Evolutionary conservation across 2,113 vertebrate genomes (phyloP), one percentile per base, ranked within the genome.

Genomic region (Clupea harengus): DNA sequence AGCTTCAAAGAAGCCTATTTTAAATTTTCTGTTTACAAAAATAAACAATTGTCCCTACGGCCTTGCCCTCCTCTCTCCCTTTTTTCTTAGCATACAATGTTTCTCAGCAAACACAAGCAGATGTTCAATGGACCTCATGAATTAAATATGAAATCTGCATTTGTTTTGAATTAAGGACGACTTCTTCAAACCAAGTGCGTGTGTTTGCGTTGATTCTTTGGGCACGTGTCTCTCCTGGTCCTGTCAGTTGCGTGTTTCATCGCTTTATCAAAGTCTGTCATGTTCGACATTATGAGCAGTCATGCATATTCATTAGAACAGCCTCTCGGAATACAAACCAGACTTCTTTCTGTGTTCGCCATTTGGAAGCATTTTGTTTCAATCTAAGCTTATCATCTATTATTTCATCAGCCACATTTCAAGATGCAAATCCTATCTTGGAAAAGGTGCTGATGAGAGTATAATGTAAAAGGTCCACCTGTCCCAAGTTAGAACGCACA

Each of bases 321-420:
- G 72, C n/a, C 57, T 25, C 45, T n/a, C 81, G 13, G 78, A 81
- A 85, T 54, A 81, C 45, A 45, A 84, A 44, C 83, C 85, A 83
- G 46, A 84, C 84, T 83, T 49, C n/a, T 81, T 84, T 22, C 28
- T 15, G 81, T 78, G 72, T 78, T 78, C 13, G 13, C 72, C 72
- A 78, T 78, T 78, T 78, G 72, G 72, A 78, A 78, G 72, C 28
- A 78, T 32, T 78, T 78, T 78, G 72, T 78, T 39, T 78, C 72
- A 78, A 44, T 28, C 72, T 78, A 32, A 78, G 72, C 32, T 44
- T 78, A 78, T 78, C 28, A 78, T 78, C 72, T 44, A 32, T 60
- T 60, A 60, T 22, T 22, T 22, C 18, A 60, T 60, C 18, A 6
- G 54, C 54, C 22, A 20, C 54, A 60, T 17, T 39, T 78, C 72